Evolutionary conservation across 2,797 vertebrate species (phyloP).

Genomic region (Psittacula echo): DNA sequence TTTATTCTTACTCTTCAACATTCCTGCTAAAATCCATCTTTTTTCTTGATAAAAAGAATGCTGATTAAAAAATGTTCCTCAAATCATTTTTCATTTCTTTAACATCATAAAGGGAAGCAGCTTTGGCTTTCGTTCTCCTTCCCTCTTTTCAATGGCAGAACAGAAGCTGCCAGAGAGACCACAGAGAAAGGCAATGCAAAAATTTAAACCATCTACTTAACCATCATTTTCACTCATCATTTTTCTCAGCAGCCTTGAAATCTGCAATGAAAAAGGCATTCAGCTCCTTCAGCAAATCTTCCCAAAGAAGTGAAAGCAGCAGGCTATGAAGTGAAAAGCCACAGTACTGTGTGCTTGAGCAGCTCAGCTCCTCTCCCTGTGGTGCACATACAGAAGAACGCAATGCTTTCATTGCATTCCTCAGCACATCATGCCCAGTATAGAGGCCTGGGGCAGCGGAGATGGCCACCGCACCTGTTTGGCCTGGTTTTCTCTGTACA

Average conservation of each 20-base stretch:
- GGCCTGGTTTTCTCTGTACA: neutral
- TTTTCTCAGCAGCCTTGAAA: neutral
- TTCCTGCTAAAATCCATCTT: neutral
- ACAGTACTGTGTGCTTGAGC: neutral
- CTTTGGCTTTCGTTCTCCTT: conserved; percentile 28
- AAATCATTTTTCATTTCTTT: neutral
- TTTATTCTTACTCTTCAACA: neutral
- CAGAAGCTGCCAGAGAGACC: neutral
- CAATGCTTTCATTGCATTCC: neutral
- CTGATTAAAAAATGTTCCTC: neutral
- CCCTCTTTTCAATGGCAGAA: neutral
- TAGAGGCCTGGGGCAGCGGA: neutral
- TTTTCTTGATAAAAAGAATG: neutral
- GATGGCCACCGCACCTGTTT: no score
- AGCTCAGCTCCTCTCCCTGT: neutral
- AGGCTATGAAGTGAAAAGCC: rapidly evolving
- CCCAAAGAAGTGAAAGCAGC: neutral
- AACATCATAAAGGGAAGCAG: neutral
- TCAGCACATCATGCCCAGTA: neutral
- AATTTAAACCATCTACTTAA: conserved; percentile 32
- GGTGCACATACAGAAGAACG: no score
- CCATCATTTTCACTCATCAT: neutral
- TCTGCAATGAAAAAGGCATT: neutral
- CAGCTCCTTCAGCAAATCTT: neutral
- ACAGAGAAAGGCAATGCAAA: neutral